A percentile compares a stretch with the other conserved stretches of the same genome.
These are phyloP conservation scores for Boleophthalmus pectinirostris DNA, from an alignment of 2,113 vertebrate genomes.

Conservation along the genomic window DNA sequence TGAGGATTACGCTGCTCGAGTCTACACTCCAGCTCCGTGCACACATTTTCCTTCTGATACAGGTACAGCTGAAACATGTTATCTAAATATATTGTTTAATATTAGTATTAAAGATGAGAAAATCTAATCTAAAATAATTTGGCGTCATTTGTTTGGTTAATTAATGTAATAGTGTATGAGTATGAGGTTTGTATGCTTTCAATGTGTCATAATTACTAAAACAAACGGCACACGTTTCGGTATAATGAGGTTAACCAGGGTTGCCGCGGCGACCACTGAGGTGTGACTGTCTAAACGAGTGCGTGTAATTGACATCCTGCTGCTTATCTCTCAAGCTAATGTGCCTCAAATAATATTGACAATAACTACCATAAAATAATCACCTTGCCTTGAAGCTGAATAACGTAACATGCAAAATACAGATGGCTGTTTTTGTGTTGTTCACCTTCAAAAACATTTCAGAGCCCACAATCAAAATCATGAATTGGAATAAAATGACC, in stretches of 20 bases:
- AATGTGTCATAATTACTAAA: slow-evolving; percentile 17
- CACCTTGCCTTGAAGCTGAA: slow-evolving; percentile 50
- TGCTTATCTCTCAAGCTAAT: slow-evolving; percentile 33
- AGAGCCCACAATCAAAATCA: slow-evolving; percentile 36
- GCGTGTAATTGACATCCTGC: slow-evolving; percentile 18
- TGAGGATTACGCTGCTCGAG: slow-evolving; percentile 96
- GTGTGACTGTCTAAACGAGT: slow-evolving; percentile 18
- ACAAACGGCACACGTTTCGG: not conserved
- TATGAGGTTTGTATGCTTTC: not conserved
- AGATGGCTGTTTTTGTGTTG: slow-evolving; percentile 23
- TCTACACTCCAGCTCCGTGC: slow-evolving; percentile 95
- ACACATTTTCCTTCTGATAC: slow-evolving; percentile 88
- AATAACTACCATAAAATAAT: slow-evolving; percentile 38
- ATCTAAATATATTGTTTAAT: not conserved
- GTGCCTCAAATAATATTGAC: slow-evolving; percentile 27
- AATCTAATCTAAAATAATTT: not conserved
- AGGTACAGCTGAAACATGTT: slow-evolving; percentile 75
- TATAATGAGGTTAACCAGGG: not conserved
- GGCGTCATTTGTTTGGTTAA: not conserved
- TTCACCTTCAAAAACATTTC: slow-evolving; percentile 53
- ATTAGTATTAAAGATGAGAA: not conserved
- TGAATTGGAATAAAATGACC: not conserved
- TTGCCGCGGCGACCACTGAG: not conserved
- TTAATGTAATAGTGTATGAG: not conserved
- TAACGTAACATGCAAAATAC: slow-evolving; percentile 17